A percentile compares a stretch with the other conserved stretches of the same genome.
Evolutionary conservation across 2,113 vertebrate species (phyloP).

Genomic region (Alligator sinensis): DNA sequence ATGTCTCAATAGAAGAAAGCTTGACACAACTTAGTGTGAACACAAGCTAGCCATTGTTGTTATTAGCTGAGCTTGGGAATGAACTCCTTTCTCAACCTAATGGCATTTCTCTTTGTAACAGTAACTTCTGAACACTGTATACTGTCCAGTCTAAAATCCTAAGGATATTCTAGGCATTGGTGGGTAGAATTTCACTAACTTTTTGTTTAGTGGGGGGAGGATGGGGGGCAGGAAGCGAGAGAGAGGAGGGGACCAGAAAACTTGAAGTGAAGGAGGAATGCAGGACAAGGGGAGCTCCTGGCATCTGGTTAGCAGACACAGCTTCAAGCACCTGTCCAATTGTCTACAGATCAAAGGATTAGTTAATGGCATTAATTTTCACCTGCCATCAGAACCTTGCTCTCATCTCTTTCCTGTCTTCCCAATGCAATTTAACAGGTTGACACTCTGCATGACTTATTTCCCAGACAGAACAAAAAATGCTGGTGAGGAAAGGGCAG

Average conservation of each 20-base stretch:
- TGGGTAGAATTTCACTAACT: not conserved
- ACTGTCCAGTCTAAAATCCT: not conserved
- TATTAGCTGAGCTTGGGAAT: not conserved
- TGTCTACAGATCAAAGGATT: not conserved
- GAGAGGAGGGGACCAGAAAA: not conserved
- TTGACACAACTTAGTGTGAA: not conserved
- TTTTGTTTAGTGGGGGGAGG: no score
- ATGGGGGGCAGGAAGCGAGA: no score
- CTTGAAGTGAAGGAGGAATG: not conserved
- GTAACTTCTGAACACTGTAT: not conserved
- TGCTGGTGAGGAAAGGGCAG: no score
- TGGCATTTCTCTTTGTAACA: not conserved
- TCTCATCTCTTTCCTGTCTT: not conserved
- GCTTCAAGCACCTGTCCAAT: not conserved
- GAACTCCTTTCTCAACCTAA: not conserved
- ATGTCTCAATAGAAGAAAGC: not conserved
- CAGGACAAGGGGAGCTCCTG: not conserved
- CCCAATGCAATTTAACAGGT: not conserved
- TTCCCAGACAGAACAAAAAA: not conserved
- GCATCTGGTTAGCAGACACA: not conserved
- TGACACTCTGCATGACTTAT: not conserved
- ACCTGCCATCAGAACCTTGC: not conserved
- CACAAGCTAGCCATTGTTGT: not conserved
- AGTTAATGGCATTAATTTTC: not conserved
- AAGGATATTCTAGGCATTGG: not conserved